Evolutionary conservation across 2,113 vertebrate species (phyloP), one percentile per base, ranked within the genome.

Genomic region (Neogale vison): DNA sequence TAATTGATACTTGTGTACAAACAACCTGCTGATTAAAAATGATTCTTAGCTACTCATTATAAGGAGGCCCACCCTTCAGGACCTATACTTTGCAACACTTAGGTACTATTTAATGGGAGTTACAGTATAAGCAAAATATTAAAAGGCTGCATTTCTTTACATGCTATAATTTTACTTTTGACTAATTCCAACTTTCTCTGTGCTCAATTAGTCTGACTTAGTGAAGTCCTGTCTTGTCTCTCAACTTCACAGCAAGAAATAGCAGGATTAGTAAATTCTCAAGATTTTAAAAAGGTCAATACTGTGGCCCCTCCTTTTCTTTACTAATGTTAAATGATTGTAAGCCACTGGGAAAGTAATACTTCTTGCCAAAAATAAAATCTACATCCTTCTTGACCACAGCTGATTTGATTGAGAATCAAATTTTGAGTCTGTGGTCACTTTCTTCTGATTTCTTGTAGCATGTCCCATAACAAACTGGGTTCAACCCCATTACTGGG

Each of bases 61-160:
- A 80, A 87, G 34, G 63, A 81, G 91, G 31, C 61, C 81, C 85
- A 55, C 88, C 88, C 95, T 94, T 74, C 71, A 65, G 88, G 85
- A 96, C 69, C 71, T 97, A 88, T 93, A 97, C 88, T 98, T 97
- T 95, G 81, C 77, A 94, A 85, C 84, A n/a, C 88, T 93, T 71
- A 86, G 87, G 47, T 92, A 81, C 76, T 69, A 84, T 77, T 96
- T 96, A 96, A 97, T 93, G 95, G 85, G 59, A 93, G 85, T 76
- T 93, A 67, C 31, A 61, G 91, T 82, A 76, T 45, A 90, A 94
- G 90, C 81, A 96, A 90, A 95, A 88, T 57, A 88, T 7, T 50
- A 81, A 87, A 90, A 74, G 74, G 26, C 39, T 84, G 31, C 59
- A 71, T 81, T 80, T 90, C 65, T 96, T 84, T 67, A 72, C 24